Evolutionary conservation across 1,140 invertebrate species (phyloP).

Genomic region (Agrypnia vestita): DNA sequence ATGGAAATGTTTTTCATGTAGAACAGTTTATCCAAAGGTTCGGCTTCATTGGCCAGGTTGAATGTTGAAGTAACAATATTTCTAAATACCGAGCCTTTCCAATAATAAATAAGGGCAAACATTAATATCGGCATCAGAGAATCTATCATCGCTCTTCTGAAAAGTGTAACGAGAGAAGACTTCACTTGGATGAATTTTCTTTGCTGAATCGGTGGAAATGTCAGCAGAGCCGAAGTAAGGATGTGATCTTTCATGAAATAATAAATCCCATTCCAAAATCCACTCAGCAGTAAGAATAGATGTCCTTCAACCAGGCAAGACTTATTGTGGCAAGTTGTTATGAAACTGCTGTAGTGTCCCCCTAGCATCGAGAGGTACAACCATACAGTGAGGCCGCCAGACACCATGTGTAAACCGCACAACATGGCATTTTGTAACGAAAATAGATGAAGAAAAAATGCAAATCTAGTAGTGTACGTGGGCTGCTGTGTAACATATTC

Average conservation of each 20-base stretch:
- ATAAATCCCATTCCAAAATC: slow-evolving; percentile 80
- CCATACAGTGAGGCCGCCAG: slow-evolving; percentile 76
- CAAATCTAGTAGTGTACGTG: slow-evolving; percentile 77
- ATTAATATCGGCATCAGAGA: slow-evolving; percentile 77
- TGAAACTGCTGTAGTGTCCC: slow-evolving; percentile 71
- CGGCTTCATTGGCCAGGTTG: slow-evolving; percentile 71
- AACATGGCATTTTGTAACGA: slow-evolving; percentile 76
- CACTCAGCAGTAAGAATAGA: slow-evolving; percentile 77
- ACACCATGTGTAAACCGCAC: slow-evolving; percentile 73
- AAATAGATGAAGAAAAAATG: slow-evolving; percentile 75
- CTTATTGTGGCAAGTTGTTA: slow-evolving; percentile 66
- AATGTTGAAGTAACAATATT: slow-evolving; percentile 68
- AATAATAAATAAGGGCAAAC: slow-evolving; percentile 76
- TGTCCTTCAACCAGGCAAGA: slow-evolving; percentile 69
- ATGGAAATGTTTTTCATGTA: slow-evolving; percentile 72
- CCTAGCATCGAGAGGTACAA: slow-evolving; percentile 76
- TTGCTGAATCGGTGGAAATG: slow-evolving; percentile 80
- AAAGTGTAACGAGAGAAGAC: slow-evolving; percentile 71
- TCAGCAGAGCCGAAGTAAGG: slow-evolving; percentile 72
- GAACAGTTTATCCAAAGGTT: slow-evolving; percentile 72
- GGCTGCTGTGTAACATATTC: slow-evolving; percentile 69
- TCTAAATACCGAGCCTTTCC: slow-evolving; percentile 71
- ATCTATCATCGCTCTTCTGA: slow-evolving; percentile 74
- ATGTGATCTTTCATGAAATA: slow-evolving; percentile 76
- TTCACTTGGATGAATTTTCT: slow-evolving; percentile 78